phyloP scores from a whole-genome alignment of 1,140 invertebrate species.

The Lepidostoma basale region DNA sequence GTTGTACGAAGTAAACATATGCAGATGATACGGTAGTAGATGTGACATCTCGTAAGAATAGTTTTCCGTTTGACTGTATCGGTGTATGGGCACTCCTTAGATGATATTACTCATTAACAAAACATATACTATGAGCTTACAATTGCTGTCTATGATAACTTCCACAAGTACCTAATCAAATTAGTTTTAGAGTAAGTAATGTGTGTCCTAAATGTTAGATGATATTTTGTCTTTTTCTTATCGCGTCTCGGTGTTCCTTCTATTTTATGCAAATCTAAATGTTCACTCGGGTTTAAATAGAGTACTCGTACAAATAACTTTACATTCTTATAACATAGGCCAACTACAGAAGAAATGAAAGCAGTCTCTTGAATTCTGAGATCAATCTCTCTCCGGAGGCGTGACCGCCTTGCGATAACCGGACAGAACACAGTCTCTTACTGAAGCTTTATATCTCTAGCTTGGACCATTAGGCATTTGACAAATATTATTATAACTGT shows the following conservation, averaged over 20 bases:
- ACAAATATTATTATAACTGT: no score
- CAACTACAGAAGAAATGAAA: no score
- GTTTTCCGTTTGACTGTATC: conserved; percentile 22
- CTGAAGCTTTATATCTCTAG: no score
- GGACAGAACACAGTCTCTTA: no score
- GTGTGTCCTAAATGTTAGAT: conserved; percentile 41
- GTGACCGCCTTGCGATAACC: no score
- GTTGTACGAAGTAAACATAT: conserved; percentile 2
- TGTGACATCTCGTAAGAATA: conserved; percentile 10
- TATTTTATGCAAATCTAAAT: conserved; percentile 24
- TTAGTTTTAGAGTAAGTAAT: conserved; percentile 31
- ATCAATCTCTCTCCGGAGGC: no score
- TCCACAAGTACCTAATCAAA: conserved; percentile 47
- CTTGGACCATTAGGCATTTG: no score
- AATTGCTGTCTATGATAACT: conserved; percentile 46
- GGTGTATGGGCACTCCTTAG: conserved; percentile 30
- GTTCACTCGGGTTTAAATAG: conserved; percentile 6
- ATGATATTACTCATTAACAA: conserved; percentile 26
- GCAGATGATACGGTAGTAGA: conserved; percentile 18
- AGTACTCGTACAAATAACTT: background rate
- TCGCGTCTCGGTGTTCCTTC: conserved; percentile 31
- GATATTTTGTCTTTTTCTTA: conserved; percentile 36
- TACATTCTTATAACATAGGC: no score
- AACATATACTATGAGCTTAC: conserved; percentile 45
- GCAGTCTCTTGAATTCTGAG: no score